Conservation (phyloP, 2,797 vertebrate species). For the Luscinia luscinia region DNA sequence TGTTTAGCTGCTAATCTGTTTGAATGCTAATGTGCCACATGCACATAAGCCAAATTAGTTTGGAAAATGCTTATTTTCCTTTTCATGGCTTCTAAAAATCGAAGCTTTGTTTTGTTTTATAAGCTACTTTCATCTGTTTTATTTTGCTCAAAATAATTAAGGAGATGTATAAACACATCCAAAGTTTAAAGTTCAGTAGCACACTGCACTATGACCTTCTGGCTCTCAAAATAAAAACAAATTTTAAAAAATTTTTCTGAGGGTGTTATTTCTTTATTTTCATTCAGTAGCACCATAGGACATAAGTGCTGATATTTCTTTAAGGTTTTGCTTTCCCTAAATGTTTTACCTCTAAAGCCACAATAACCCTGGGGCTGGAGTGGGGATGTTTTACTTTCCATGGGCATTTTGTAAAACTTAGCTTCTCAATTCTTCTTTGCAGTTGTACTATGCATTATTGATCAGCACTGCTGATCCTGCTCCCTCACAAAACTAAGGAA, state of each 20-base stretch:
- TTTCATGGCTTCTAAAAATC: conserved; percentile 34
- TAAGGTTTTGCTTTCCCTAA: neutral
- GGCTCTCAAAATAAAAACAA: neutral
- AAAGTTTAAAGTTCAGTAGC: neutral
- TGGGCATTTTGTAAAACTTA: neutral
- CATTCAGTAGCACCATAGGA: neutral
- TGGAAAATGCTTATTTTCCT: conserved; percentile 36
- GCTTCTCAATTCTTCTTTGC: neutral
- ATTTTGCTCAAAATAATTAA: neutral
- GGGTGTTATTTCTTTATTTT: neutral
- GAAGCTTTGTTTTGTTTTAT: neutral
- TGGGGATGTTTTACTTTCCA: neutral
- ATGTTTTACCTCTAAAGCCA: neutral
- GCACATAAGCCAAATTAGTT: conserved; percentile 50
- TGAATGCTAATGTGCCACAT: conserved; percentile 70
- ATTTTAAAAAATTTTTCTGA: neutral
- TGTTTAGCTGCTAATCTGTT: conserved; percentile 77
- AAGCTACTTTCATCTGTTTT: neutral
- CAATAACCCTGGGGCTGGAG: neutral
- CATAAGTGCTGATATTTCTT: neutral
- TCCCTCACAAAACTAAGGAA: neutral
- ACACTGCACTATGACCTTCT: neutral
- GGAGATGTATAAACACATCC: neutral
- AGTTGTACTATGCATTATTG: neutral
- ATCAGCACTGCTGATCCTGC: neutral